Conservation (phyloP, 35 echinoderm and acorn worm species). For the Hemicentrotus pulcherrimus region DNA sequence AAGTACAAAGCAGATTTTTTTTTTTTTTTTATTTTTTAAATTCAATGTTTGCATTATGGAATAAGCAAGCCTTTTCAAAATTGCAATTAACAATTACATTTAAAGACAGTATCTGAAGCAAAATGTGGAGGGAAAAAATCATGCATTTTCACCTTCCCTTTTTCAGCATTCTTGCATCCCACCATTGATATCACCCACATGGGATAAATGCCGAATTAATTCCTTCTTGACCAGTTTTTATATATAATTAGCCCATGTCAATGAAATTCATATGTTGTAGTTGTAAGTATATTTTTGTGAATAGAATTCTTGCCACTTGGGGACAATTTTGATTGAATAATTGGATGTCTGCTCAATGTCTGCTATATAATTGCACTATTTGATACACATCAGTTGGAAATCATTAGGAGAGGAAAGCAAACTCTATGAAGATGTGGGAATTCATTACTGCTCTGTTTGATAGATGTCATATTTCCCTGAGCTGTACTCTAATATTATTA, state of each 20-base stretch:
- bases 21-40: no score
- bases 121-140: no score
- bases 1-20: no score
- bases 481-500: not conserved
- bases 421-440: not conserved
- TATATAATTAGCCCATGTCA: not conserved
- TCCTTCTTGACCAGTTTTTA: not conserved
- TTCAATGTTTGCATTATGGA: no score
- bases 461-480: not conserved
- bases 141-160: not conserved
- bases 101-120: no score
- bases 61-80: no score
- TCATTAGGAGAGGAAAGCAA: not conserved
- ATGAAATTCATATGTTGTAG: not conserved
- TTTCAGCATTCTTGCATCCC: not conserved
- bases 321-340: not conserved
- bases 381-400: conserved; percentile 2
- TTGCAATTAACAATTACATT: no score
- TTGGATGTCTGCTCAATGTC: not conserved
- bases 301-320: not conserved
- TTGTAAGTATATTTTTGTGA: not conserved
- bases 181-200: not conserved
- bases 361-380: conserved; percentile 1
- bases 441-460: not conserved
- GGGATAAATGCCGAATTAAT: not conserved